Base-by-base conservation (phyloP, 1,140 invertebrate genomes). In the Euwallacea fornicatus region DNA sequence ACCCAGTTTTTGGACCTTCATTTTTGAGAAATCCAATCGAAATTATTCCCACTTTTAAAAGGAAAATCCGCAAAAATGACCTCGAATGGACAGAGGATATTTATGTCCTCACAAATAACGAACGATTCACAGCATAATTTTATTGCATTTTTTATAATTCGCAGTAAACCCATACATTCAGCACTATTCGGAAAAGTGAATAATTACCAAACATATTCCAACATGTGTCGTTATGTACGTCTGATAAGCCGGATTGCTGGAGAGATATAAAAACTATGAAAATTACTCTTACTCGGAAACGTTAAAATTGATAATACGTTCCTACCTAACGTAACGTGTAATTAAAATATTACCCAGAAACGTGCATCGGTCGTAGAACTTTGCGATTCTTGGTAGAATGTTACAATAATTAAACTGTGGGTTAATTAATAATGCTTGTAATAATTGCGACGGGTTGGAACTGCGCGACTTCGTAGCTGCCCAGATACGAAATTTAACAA, bases 301-400 rank as follows among this genome's bases (percentile, higher is more conserved):
- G n/a, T 41, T 60, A 60, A 60, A 60, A 33, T 60, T 21, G 7
- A 44, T 62, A 62, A 13, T 33, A 33, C 21, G 21, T 33, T 33
- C 21, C 21, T 33, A 33, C 21, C 21, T 33, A 33, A 8, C 15
- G 46, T 9, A 62, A 7, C 41, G 42, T 62, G 21, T 62, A 62
- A 62, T 62, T 62, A 62, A 62, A 62, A 62, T 46, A 62, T 62
- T 62, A 62, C 60, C 42, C 7, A 62, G 60, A 62, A 62, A 42
- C 21, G 13, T 62, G 21, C 60, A 42, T 46, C 15, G 60, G 60
- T 62, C 60, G 46, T 62, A 62, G 60, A 62, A 62, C 60, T 62
- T 62, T 6, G n/a, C 60, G 21, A 44, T 62, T 62, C 60, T 46
- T 44, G 21, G 60, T 44, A 62, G 46, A 62, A 62, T 42, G 42